Conservation (phyloP, 2,797 vertebrate species). For the Bradypus variegatus region DNA sequence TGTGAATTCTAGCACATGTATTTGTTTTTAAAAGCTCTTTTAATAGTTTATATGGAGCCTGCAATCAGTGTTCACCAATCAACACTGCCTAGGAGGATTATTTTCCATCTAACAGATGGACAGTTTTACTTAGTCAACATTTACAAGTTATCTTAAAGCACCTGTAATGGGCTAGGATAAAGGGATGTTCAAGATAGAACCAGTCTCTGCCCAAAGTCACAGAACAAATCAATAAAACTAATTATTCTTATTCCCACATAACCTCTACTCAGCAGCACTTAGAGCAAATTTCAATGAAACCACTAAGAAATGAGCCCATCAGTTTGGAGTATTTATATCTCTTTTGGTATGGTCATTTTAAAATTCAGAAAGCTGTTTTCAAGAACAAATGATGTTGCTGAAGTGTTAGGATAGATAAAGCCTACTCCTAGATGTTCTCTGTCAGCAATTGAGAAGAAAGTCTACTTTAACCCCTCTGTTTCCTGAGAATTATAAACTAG, state of each 20-base stretch:
- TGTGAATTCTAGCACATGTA: background rate
- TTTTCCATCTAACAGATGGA: background rate
- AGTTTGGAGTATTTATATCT: background rate
- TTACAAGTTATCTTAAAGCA: background rate
- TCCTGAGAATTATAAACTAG: background rate
- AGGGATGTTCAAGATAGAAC: background rate
- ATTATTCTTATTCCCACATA: background rate
- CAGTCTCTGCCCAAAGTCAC: background rate
- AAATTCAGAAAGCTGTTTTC: background rate
- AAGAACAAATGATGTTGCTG: background rate
- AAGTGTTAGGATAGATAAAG: background rate
- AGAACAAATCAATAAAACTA: background rate
- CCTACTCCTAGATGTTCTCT: background rate
- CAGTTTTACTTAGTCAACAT: background rate
- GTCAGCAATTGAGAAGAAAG: background rate
- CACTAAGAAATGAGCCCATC: background rate
- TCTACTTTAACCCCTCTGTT: background rate
- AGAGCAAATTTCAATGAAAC: conserved; percentile 20
- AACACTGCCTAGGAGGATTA: background rate
- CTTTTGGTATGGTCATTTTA: background rate
- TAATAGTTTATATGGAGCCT: background rate
- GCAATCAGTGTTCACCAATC: background rate
- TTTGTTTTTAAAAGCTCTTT: background rate
- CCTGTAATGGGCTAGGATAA: background rate
- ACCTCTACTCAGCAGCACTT: background rate